These are phyloP conservation scores for Cyclophora albipunctata DNA, from an alignment of 2,888 invertebrate species.

Conservation along the genomic window DNA sequence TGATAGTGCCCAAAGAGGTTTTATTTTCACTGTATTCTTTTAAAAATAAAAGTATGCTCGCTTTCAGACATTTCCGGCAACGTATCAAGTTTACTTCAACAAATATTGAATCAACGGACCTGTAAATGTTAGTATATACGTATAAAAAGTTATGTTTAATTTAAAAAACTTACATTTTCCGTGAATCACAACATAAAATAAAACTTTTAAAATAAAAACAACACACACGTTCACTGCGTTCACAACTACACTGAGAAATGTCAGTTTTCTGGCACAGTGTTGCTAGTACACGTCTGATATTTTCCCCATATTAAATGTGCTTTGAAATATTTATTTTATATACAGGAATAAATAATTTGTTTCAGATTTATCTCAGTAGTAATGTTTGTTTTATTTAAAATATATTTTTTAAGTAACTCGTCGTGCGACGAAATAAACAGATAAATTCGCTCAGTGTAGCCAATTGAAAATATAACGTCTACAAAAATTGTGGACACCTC, in stretches of 20 bases:
- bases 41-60: conserved; percentile 37
- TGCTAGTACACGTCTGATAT: conserved; percentile 28
- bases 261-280: conserved; percentile 44
- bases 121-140: conserved; percentile 13
- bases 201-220: conserved; percentile 38
- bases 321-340: not conserved
- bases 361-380: too few species aligned
- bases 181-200: conserved; percentile 63
- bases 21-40: conserved; percentile 52
- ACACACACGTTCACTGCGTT: conserved; percentile 65
- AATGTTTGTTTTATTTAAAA: too few species aligned
- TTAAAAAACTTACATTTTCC: conserved; percentile 60
- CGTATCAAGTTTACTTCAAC: conserved; percentile 14
- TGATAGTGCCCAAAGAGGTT: conserved; percentile 57
- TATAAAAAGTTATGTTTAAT: conserved; percentile 37
- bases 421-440: too few species aligned
- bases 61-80: conserved; percentile 53
- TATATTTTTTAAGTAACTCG: too few species aligned
- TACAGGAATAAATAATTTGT: too few species aligned
- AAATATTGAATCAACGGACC: conserved; percentile 2
- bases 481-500: conserved; percentile 27
- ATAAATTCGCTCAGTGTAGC: conserved; percentile 27
- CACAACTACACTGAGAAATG: conserved; percentile 63
- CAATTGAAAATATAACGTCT: conserved; percentile 25
- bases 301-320: conserved; percentile 21